Conservation (phyloP, 1,140 invertebrate species). For the Manduca sexta region DNA sequence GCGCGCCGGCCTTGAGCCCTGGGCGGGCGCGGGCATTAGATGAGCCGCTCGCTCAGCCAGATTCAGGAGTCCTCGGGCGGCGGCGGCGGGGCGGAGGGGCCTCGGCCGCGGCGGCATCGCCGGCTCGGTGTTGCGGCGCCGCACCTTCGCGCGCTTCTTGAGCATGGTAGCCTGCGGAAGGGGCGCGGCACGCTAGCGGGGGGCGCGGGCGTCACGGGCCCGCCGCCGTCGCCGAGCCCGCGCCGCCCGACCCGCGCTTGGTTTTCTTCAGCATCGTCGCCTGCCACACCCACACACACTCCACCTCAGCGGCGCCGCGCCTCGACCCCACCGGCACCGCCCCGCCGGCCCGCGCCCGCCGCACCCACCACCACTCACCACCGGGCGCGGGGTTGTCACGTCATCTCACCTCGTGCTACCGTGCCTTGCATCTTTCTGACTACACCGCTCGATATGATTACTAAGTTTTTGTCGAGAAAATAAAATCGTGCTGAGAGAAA, state of each 20-base stretch:
- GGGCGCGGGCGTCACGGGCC: conserved; percentile 45
- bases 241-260: conserved; percentile 85
- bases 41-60: conserved; percentile 79
- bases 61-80: conserved; percentile 76
- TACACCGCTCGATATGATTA: background rate
- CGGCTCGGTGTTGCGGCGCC: conserved; percentile 93
- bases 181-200: conserved; percentile 55
- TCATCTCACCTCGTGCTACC: no score
- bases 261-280: conserved; percentile 95
- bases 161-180: conserved; percentile 87
- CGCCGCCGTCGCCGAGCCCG: conserved; percentile 39
- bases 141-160: conserved; percentile 95
- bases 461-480: conserved; percentile 1
- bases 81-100: conserved; percentile 21
- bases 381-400: conserved; percentile 3
- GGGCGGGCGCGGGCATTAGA: conserved; percentile 78
- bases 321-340: conserved; percentile 11
- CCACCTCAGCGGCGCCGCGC: conserved; percentile 25
- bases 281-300: conserved; percentile 71
- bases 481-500: background rate
- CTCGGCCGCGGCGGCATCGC: conserved; percentile 78
- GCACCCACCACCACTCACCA: conserved; percentile 7
- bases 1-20: conserved; percentile 69
- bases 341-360: conserved; percentile 6
- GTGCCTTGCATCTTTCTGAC: no score